These are phyloP conservation scores for Otus sunia DNA, from an alignment of 2,113 vertebrate species.

Conservation along the genomic window DNA sequence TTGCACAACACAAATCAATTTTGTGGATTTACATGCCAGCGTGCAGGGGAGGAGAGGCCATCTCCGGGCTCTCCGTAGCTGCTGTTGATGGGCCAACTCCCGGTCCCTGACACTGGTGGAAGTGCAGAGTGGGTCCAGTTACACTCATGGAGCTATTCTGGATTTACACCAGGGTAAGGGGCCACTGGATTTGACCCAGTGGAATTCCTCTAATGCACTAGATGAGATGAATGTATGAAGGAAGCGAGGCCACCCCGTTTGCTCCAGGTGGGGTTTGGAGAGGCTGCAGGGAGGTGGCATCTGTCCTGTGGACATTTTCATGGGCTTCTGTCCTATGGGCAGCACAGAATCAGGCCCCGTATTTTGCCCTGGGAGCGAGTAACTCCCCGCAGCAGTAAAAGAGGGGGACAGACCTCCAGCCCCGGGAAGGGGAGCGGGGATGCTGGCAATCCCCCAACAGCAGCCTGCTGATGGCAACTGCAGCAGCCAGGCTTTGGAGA, in stretches of 20 bases:
- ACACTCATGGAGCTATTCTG: not conserved
- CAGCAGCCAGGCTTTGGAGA: not conserved
- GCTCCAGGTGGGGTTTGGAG: accelerated
- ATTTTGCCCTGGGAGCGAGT: not conserved
- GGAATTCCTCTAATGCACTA: not conserved
- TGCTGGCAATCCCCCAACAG: not conserved
- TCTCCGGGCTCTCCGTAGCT: accelerated
- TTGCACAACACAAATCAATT: accelerated
- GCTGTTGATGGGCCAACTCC: not conserved
- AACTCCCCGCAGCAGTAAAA: not conserved
- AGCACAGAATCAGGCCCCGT: not conserved
- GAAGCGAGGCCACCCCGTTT: not conserved
- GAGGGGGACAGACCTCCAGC: not conserved
- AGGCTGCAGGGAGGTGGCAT: not conserved
- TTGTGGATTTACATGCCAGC: not conserved
- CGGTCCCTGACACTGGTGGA: not conserved
- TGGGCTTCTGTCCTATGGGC: accelerated
- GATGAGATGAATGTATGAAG: not conserved
- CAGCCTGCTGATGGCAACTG: accelerated
- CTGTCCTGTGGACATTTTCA: not conserved
- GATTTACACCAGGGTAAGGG: not conserved
- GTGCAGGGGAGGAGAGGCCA: not conserved
- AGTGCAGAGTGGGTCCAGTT: not conserved
- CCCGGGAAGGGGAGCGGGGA: not conserved
- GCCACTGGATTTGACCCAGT: not conserved